phyloP scores from a whole-genome alignment of 1,140 invertebrate genomes.

The Psix sp. region DNA sequence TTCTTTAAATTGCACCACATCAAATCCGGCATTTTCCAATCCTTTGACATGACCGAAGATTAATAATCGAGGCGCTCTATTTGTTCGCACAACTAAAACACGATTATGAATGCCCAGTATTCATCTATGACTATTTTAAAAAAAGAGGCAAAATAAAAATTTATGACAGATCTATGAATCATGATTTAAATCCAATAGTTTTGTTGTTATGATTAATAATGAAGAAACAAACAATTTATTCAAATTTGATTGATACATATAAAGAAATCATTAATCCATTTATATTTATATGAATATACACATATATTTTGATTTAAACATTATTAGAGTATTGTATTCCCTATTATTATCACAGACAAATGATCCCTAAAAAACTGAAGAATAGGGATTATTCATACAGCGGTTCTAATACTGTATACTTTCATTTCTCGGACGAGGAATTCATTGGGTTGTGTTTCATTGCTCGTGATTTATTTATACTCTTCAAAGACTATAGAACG shows the following conservation, averaged over 20 bases:
- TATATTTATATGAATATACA: not conserved
- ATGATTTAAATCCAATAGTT: too few species aligned
- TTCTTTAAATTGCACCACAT: conserved; percentile 23
- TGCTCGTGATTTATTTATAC: conserved; percentile 61
- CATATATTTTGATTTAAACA: too few species aligned
- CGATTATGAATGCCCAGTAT: not conserved
- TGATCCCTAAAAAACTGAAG: conserved; percentile 33
- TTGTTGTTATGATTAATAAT: too few species aligned
- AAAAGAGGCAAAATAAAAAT: too few species aligned
- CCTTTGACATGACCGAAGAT: conserved; percentile 34
- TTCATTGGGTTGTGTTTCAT: conserved; percentile 44
- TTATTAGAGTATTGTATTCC: not conserved
- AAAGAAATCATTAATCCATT: too few species aligned
- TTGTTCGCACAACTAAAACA: conserved; percentile 5
- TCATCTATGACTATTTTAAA: not conserved
- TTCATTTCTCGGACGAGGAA: conserved; percentile 28
- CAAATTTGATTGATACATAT: too few species aligned
- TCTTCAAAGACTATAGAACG: conserved; percentile 54
- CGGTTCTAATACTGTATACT: conserved; percentile 26
- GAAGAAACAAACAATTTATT: too few species aligned
- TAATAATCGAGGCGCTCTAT: conserved; percentile 41
- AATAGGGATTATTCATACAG: conserved; percentile 20
- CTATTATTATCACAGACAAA: conserved; percentile 26
- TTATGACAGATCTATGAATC: too few species aligned
- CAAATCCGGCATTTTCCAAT: conserved; percentile 24